Base-by-base conservation (phyloP, 1,140 invertebrate species). In the Catajapyx aquilonaris region DNA sequence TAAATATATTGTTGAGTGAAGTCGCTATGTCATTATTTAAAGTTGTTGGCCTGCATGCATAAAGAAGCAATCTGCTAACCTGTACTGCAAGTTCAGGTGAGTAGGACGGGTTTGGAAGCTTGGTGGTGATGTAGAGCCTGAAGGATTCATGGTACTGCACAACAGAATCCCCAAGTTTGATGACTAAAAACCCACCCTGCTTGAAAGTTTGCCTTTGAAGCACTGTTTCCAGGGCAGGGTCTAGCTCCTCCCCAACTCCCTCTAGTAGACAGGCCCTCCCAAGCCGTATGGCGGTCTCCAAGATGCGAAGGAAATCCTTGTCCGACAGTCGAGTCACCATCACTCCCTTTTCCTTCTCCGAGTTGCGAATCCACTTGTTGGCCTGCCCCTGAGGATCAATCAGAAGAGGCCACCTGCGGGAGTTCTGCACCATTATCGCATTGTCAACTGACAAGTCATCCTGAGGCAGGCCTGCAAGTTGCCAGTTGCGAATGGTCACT, bases 251-350 rank as follows among this genome's bases (percentile, higher is more conserved):
- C 1, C 52, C 63, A 9, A 77, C 56, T 45, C 71, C 68, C 47
- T 73, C 68, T 21, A 78, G 59, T 3, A 78, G 49, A 7, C 72
- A 64, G 0, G 70, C 62, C 37, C 63, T 70, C 16, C 74, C 75
- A 46, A 74, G 69, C 40, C 79, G 65, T 2, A 85, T 64, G 18
- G 73, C 73, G 22, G 70, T 72, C 50, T 84, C 78, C 20, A 86
- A 57, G 1, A 65, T 69, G 16, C 76, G 54, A 21, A 81, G 56
- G 39, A 74, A 43, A 51, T 77, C 66, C 55, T 70, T 61, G 54
- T 80, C 79, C 44, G 65, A 72, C 48, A 60, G 64, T 43, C 69
- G 79, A 38, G 57, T 61, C 3, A 72, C 57, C 0, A 64, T 52
- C 19, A 76, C 40, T 20, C 10, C 0, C 66, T 67, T 33, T 57